These are phyloP conservation scores for Urocolius indicus DNA, from an alignment of 2,113 vertebrate species.

Conservation along the genomic window DNA sequence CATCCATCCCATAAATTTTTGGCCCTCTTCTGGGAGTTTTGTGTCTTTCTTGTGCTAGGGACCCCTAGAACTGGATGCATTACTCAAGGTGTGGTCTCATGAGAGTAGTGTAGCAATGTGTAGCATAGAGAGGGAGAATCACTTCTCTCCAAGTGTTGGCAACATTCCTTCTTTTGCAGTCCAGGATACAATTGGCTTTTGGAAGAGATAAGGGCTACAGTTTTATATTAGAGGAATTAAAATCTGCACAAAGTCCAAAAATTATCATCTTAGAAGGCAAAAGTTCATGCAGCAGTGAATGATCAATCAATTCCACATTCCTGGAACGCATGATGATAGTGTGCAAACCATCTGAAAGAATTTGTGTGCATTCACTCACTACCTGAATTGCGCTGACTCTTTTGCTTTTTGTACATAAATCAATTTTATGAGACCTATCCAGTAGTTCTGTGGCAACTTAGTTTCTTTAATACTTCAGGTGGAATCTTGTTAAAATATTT, in stretches of 20 bases:
- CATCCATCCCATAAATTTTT: not conserved
- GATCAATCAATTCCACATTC: not conserved
- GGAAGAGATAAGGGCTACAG: not conserved
- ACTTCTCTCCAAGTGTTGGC: not conserved
- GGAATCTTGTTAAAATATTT: not conserved
- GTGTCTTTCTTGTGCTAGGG: not conserved
- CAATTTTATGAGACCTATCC: not conserved
- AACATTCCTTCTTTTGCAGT: not conserved
- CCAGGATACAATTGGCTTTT: not conserved
- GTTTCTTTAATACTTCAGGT: not conserved
- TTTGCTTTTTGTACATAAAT: not conserved
- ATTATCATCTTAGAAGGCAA: not conserved
- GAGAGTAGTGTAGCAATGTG: not conserved
- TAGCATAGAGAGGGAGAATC: not conserved
- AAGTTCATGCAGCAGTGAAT: not conserved
- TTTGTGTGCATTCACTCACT: not conserved
- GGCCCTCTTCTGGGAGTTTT: not conserved
- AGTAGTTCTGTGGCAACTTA: not conserved
- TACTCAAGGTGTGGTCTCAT: not conserved
- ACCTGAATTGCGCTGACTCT: not conserved
- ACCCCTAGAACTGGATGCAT: not conserved
- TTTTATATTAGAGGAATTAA: constrained; percentile 41
- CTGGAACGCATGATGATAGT: not conserved
- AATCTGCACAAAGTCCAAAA: constrained; percentile 19
- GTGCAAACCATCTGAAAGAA: not conserved